Evolutionary conservation across 2,797 vertebrate species (phyloP), one percentile per base, ranked within the genome.

Genomic region (Sebastes melanostomus): DNA sequence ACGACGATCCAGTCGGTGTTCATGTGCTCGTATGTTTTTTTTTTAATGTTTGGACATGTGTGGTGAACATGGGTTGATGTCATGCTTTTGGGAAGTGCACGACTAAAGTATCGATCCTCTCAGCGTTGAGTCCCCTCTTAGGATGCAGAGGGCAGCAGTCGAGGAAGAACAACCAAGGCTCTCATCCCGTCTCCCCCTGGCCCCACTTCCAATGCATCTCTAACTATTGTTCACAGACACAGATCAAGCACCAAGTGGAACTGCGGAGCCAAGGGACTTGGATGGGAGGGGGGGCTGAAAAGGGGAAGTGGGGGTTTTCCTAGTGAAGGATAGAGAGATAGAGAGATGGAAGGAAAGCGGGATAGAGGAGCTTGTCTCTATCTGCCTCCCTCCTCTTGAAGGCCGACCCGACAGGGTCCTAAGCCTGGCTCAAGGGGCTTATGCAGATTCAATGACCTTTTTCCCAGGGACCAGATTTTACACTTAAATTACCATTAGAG

Each of bases 391-490:
- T 92, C 83, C 83, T 91, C 92, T 94, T 94, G 95, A 96, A 96
- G 93, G 93, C 96, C 95, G 91, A 96, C 95, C 96, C 96, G 92
- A 96, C 95, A 95, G 92, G 80, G 72, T 96, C 96, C 93, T 97
- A 97, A 97, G 96, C 95, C 95, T 93, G 95, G 96, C 96, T 98
- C 95, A 93, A 96, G 96, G 96, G 96, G 95, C 95, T 96, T 97
- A 97, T 98, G 97, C 94, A 98, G 97, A 98, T 97, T 93, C 96
- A 95, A 92, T 98, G 97, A 98, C 98, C 97, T 98, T 98, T 98
- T 96, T 97, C 96, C 95, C 95, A 96, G 93, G 95, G 95, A 97
- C 95, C 95, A 97, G 96, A 97, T 97, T 97, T 98, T 97, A 97
- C 96, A 97, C 96, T 97, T 96, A 98, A 97, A 98, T 98, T 98